Conservation (phyloP, 2,888 invertebrate genomes). For the Galerucella pusilla region DNA sequence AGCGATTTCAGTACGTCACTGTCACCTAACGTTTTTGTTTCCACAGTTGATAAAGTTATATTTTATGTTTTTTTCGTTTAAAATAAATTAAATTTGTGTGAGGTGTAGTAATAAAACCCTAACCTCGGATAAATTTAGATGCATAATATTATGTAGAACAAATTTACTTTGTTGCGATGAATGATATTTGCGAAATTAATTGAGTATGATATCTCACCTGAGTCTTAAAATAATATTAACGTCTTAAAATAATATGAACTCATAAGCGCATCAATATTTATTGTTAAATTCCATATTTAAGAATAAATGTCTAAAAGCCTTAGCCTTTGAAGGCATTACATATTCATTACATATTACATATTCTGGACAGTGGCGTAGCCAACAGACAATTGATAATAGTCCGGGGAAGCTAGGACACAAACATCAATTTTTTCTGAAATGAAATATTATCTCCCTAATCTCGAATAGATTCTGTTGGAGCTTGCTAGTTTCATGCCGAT, state of each 20-base stretch:
- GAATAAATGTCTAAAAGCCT: no score
- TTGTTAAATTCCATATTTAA: no score
- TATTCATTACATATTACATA: no score
- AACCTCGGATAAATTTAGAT: conserved; percentile 40
- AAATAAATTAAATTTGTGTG: conserved; percentile 7
- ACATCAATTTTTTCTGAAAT: no score
- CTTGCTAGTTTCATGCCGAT: no score
- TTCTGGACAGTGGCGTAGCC: no score
- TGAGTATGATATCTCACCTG: conserved; percentile 23
- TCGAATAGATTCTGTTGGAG: no score
- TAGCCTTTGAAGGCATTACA: no score
- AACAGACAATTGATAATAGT: no score
- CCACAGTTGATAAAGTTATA: neutral
- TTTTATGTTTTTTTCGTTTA: conserved; percentile 3
- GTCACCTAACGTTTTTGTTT: neutral
- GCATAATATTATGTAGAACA: conserved; percentile 28
- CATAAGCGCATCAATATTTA: neutral
- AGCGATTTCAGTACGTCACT: neutral
- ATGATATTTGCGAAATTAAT: conserved; percentile 23
- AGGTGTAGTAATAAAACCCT: conserved; percentile 33
- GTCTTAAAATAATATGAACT: neutral
- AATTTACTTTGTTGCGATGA: conserved; percentile 27
- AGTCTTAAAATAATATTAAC: conserved; percentile 15
- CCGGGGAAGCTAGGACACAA: no score
- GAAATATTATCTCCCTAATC: no score